phyloP scores from a whole-genome alignment of 2,888 invertebrate species.

The Drosophila fulvimacula region DNA sequence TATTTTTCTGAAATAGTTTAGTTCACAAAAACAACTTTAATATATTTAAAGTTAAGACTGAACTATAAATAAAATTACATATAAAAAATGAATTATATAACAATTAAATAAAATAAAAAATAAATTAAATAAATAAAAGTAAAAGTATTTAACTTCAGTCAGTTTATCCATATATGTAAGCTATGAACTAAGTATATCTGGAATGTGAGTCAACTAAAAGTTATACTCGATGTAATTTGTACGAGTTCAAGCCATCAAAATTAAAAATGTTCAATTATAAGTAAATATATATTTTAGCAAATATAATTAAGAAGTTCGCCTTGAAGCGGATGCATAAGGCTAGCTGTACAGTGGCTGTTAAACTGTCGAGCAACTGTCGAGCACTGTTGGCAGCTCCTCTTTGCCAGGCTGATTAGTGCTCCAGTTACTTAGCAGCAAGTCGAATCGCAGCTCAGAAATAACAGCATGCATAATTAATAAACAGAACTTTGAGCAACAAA shows the following conservation, averaged over 20 bases:
- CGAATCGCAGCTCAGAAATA: neutral
- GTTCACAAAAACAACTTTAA: no score
- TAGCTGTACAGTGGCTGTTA: neutral
- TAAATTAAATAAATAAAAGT: no score
- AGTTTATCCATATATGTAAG: neutral
- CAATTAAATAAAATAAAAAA: no score
- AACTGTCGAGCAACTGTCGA: constrained; percentile 8
- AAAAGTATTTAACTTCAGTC: neutral
- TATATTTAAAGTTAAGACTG: no score
- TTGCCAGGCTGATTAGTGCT: constrained; percentile 41
- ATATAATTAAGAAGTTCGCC: neutral
- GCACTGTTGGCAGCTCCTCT: neutral
- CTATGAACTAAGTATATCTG: no score
- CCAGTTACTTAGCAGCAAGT: constrained; percentile 47
- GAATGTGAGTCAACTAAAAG: neutral
- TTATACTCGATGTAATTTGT: no score
- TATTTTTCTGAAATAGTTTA: no score
- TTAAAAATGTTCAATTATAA: neutral
- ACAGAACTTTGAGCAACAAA: constrained; percentile 60
- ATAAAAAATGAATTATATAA: no score
- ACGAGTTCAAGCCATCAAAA: neutral
- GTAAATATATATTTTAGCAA: neutral
- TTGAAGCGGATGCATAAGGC: constrained; percentile 7
- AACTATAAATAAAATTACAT: neutral
- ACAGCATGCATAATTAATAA: constrained; percentile 71